These are phyloP conservation scores for Dicrurus megarhynchus DNA, from an alignment of 2,113 vertebrate species.

Conservation along the genomic window DNA sequence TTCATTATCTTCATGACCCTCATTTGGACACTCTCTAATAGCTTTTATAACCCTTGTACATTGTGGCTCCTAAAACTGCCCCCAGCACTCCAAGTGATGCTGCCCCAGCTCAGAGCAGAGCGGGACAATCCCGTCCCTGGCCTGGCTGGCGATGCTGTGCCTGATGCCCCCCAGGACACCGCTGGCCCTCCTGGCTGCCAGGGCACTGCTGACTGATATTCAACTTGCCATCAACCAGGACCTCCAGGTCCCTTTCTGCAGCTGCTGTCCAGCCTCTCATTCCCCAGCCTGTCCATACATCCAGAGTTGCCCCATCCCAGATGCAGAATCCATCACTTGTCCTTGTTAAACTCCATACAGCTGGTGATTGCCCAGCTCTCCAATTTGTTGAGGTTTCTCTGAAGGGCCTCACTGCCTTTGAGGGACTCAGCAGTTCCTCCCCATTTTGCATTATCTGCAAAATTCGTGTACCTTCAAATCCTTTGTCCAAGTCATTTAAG, in stretches of 20 bases:
- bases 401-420: background rate
- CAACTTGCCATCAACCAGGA: fast-evolving
- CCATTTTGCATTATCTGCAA: background rate
- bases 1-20: background rate
- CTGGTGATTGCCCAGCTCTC: background rate
- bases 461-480: background rate
- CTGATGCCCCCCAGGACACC: fast-evolving
- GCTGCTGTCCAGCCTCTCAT: background rate
- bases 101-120: background rate
- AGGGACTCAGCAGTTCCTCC: background rate
- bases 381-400: background rate
- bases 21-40: background rate
- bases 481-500: background rate
- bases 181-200: fast-evolving
- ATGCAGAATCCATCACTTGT: background rate
- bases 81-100: background rate
- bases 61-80: background rate
- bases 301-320: background rate
- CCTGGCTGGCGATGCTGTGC: fast-evolving
- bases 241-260: background rate
- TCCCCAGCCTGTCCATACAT: background rate
- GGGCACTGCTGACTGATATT: background rate
- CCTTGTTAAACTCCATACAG: background rate
- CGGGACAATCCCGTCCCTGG: background rate
- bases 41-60: background rate